phyloP scores from a whole-genome alignment of 2,888 invertebrate species.

The Serrognathus titanus region DNA sequence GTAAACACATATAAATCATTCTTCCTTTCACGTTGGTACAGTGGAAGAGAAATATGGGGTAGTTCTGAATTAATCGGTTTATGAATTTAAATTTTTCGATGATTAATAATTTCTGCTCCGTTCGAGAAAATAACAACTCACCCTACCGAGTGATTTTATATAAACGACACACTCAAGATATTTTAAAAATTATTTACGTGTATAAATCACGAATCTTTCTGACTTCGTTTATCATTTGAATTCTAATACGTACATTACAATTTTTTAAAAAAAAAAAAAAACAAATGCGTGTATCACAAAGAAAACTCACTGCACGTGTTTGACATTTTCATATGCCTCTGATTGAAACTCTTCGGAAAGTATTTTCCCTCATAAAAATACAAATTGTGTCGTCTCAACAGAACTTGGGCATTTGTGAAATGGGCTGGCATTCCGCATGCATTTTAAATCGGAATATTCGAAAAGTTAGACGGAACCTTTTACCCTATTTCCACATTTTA shows the following conservation, averaged over 20 bases:
- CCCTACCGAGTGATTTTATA: not conserved
- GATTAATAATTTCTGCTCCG: not conserved
- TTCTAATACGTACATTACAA: not conserved
- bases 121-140: not conserved
- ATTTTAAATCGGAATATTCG: not conserved
- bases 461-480: conserved; percentile 22
- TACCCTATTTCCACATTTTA: conserved; percentile 29
- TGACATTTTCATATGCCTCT: no score
- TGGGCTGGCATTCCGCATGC: not conserved
- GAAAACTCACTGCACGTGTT: no score
- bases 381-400: not conserved
- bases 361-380: no score
- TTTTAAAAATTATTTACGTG: no score
- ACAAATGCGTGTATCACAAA: no score
- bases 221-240: no score
- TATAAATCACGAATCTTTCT: no score
- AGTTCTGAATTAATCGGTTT: conserved; percentile 21
- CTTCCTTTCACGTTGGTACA: conserved; percentile 23
- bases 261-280: not conserved
- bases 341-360: no score
- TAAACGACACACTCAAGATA: not conserved
- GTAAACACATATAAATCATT: conserved; percentile 40
- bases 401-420: conserved; percentile 6
- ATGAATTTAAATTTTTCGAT: conserved; percentile 15
- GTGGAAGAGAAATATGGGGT: conserved; percentile 4